Percentiles rank a stretch among this genome's conserved stretches.
These are phyloP conservation scores for Euura saliciscinereae DNA, from an alignment of 1,140 invertebrate genomes.

Conservation along the genomic window DNA sequence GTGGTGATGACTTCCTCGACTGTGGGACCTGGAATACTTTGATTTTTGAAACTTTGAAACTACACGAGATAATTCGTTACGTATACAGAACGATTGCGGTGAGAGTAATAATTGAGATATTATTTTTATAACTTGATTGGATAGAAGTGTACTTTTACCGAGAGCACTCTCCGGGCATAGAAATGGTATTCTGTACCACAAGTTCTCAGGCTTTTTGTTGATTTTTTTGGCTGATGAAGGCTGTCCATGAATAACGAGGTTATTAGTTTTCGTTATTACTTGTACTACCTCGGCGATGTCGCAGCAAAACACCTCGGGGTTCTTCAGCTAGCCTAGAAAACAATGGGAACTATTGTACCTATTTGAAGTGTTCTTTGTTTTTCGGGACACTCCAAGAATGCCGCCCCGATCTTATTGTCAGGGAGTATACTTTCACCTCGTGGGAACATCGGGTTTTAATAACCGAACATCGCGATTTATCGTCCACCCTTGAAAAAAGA, in stretches of 20 bases:
- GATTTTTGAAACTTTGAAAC: too few species aligned
- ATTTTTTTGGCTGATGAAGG: background rate
- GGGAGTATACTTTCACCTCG: background rate
- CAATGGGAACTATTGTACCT: background rate
- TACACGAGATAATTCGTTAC: too few species aligned
- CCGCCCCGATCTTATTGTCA: background rate
- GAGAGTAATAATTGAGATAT: too few species aligned
- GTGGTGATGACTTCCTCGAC: too few species aligned
- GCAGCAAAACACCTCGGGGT: background rate
- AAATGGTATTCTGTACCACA: too few species aligned
- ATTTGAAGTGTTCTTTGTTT: background rate
- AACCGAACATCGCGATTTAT: too few species aligned
- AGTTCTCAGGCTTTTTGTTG: background rate
- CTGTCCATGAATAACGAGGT: background rate
- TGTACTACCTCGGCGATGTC: background rate
- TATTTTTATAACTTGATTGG: too few species aligned
- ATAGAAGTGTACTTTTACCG: too few species aligned
- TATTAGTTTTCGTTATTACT: constrained; percentile 3
- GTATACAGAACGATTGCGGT: too few species aligned
- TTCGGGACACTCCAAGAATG: background rate
- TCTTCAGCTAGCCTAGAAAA: background rate
- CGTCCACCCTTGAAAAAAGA: too few species aligned
- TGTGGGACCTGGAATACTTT: too few species aligned
- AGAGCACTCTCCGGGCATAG: too few species aligned
- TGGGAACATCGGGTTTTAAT: background rate